Evolutionary conservation across 2,113 vertebrate species (phyloP).

Genomic region (Macquaria ambigua): DNA sequence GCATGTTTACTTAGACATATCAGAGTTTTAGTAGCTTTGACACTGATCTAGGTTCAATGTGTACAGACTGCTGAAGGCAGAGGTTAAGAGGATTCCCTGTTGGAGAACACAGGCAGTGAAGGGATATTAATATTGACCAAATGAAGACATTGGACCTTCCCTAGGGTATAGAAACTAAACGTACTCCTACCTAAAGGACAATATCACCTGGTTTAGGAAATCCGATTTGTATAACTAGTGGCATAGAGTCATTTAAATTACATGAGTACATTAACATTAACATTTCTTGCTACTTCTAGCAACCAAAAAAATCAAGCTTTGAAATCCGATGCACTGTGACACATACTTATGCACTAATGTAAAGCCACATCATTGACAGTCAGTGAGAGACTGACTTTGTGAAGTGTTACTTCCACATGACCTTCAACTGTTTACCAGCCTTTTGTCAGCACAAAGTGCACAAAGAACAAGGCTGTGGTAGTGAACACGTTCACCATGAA

Average conservation of each 20-base stretch:
- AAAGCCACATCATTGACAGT: background rate
- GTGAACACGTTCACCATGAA: background rate
- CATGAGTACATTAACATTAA: background rate
- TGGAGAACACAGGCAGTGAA: background rate
- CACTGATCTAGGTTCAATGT: background rate
- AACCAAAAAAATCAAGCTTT: background rate
- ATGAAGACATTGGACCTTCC: background rate
- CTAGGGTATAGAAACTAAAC: background rate
- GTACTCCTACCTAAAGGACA: background rate
- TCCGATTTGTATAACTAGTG: background rate
- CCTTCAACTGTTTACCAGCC: background rate
- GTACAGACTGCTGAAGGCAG: slow-evolving; percentile 7
- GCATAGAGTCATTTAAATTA: background rate
- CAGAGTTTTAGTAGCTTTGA: background rate
- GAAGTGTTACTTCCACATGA: background rate
- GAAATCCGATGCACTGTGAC: background rate
- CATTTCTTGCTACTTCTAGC: background rate
- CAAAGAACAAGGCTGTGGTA: background rate
- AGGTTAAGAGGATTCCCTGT: background rate
- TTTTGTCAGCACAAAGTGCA: background rate
- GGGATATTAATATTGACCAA: slow-evolving; percentile 2
- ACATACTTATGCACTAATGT: too few relatives aligned
- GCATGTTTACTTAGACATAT: background rate
- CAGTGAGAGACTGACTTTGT: background rate
- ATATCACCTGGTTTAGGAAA: background rate